Evolutionary conservation across 2,797 vertebrate species (phyloP).

Genomic region (Graptemys geographica): DNA sequence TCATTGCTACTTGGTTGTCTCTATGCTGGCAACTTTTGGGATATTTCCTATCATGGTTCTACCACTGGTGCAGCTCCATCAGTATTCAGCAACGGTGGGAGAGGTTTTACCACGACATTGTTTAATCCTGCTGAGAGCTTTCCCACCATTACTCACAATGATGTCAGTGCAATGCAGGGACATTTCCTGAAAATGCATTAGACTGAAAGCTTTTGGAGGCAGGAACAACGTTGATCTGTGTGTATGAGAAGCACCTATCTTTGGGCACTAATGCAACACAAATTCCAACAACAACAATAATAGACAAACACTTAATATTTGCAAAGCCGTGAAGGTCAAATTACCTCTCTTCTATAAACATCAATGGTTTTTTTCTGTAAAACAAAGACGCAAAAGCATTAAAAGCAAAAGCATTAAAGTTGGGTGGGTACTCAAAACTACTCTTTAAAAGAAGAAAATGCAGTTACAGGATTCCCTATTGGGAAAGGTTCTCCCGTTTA

Average conservation of each 20-base stretch:
- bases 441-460: not conserved
- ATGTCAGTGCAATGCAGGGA: not conserved
- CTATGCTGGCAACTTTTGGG: conserved; percentile 2
- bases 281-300: accelerated
- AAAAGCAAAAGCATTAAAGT: conserved; percentile 38
- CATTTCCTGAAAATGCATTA: not conserved
- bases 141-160: not conserved
- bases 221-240: not conserved
- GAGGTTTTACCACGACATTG: not conserved
- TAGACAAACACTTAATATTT: not conserved
- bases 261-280: not conserved
- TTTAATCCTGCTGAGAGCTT: conserved; percentile 35
- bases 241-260: accelerated
- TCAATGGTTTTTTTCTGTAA: conserved; percentile 89
- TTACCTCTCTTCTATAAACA: conserved; percentile 91
- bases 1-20: conserved; percentile 43
- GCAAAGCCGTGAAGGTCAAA: conserved; percentile 46
- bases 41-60: conserved; percentile 12
- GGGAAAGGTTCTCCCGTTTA: not conserved
- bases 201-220: not conserved
- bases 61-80: conserved; percentile 24
- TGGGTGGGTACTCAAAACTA: not conserved
- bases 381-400: conserved; percentile 64
- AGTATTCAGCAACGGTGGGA: not conserved
- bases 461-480: not conserved